Conservation (phyloP, 2,888 invertebrate species). For the Cerastis rubricosa region DNA sequence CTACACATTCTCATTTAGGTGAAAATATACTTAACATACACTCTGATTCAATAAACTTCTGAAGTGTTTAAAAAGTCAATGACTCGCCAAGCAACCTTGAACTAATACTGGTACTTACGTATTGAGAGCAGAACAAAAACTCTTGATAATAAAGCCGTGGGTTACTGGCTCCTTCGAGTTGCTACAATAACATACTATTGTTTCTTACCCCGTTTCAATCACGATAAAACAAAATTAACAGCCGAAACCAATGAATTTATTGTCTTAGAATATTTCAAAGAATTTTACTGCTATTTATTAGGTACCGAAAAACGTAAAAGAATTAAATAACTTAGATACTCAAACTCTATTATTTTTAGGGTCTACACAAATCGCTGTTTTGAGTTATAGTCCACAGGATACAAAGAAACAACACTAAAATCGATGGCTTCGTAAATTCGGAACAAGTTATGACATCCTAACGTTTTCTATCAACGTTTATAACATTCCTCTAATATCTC, state of each 20-base stretch:
- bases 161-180: conserved; percentile 55
- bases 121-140: conserved; percentile 61
- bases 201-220: conserved; percentile 58
- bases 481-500: conserved; percentile 62
- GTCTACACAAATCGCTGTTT: conserved; percentile 28
- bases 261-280: conserved; percentile 51
- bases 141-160: conserved; percentile 59
- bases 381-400: conserved; percentile 41
- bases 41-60: conserved; percentile 26
- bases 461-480: conserved; percentile 59
- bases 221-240: conserved; percentile 56
- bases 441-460: conserved; percentile 45
- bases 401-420: conserved; percentile 56
- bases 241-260: conserved; percentile 63
- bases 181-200: conserved; percentile 65
- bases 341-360: conserved; percentile 39
- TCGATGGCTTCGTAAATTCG: conserved; percentile 44
- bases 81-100: conserved; percentile 70
- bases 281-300: conserved; percentile 46
- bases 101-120: conserved; percentile 57
- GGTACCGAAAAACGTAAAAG: conserved; percentile 35
- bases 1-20: not conserved
- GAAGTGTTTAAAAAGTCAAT: conserved; percentile 61
- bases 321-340: conserved; percentile 23
- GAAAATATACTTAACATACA: conserved; percentile 3